These are phyloP conservation scores for Amazona vittata DNA, from an alignment of 2,113 vertebrate species.

Conservation along the genomic window DNA sequence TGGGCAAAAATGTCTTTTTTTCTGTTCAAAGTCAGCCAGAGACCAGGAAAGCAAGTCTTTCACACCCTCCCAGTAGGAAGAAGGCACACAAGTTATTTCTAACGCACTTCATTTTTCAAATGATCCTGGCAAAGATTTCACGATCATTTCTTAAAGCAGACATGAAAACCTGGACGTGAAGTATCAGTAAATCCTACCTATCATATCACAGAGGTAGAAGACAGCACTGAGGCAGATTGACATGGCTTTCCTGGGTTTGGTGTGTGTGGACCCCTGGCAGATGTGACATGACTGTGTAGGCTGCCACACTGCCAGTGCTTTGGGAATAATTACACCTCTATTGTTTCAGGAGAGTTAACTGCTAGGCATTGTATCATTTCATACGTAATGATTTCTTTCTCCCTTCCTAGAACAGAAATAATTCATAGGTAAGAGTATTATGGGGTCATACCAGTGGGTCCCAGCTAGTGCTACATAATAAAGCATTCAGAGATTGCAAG, in stretches of 20 bases:
- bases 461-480: neutral
- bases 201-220: neutral
- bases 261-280: neutral
- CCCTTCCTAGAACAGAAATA: neutral
- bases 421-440: neutral
- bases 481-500: neutral
- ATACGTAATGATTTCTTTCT: neutral
- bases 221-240: neutral
- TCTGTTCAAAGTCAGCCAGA: neutral
- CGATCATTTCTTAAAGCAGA: neutral
- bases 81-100: neutral
- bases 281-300: neutral
- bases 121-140: neutral
- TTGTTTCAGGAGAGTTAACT: neutral
- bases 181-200: neutral
- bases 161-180: neutral
- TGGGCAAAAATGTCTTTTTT: neutral
- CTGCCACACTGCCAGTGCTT: neutral
- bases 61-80: neutral
- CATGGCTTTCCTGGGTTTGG: neutral
- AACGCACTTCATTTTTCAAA: neutral
- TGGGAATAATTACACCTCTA: neutral
- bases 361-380: neutral
- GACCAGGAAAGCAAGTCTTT: neutral
- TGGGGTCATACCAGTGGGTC: neutral